phyloP scores from a whole-genome alignment of 2,888 invertebrate genomes.

The Eueremaeus valkanovi region DNA sequence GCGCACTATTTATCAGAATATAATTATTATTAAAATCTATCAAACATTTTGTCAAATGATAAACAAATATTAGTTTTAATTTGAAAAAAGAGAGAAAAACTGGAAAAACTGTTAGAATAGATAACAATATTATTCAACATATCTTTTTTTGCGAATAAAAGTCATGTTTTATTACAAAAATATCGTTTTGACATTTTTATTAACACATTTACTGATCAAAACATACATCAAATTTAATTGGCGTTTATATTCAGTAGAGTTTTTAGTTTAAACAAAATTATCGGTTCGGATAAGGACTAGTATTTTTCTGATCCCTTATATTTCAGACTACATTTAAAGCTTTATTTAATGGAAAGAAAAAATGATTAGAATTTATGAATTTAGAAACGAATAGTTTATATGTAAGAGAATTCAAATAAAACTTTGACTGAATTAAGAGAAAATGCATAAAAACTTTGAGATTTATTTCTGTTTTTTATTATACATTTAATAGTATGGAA shows the following conservation, averaged over 20 bases:
- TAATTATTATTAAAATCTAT: slow-evolving; percentile 6
- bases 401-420: too few species aligned
- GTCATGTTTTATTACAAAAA: slow-evolving; percentile 7
- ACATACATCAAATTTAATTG: slow-evolving; percentile 12
- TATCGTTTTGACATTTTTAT: slow-evolving; percentile 12
- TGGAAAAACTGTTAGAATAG: not conserved
- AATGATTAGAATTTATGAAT: too few species aligned
- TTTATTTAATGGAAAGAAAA: too few species aligned
- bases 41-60: slow-evolving; percentile 8
- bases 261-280: too few species aligned
- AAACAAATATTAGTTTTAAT: not conserved
- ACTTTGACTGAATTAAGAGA: too few species aligned
- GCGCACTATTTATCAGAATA: slow-evolving; percentile 21
- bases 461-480: too few species aligned
- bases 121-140: slow-evolving; percentile 1
- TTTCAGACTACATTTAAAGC: too few species aligned
- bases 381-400: too few species aligned
- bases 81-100: not conserved
- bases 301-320: too few species aligned
- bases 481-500: too few species aligned
- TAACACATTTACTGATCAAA: not conserved
- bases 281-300: too few species aligned
- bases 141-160: slow-evolving; percentile 15
- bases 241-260: not conserved
- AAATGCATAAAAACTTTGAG: too few species aligned